Evolutionary conservation across 1,140 invertebrate species (phyloP).

Genomic region (Tribolium castaneum): DNA sequence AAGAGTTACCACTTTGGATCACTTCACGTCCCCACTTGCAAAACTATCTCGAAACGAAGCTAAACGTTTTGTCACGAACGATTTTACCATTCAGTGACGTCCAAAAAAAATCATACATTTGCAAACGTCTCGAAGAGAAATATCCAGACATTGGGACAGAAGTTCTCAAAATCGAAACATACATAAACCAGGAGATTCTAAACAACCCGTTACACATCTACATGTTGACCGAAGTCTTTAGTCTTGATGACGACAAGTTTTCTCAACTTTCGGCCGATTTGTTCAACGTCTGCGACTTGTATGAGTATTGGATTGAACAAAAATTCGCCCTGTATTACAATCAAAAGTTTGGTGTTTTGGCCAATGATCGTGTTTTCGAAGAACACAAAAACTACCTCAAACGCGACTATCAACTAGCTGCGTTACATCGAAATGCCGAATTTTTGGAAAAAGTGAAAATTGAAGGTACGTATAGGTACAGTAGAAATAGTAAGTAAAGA

Average conservation of each 20-base stretch:
- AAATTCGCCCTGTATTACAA: neutral
- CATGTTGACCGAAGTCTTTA: conserved; percentile 14
- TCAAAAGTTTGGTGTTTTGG: neutral
- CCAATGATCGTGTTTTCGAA: neutral
- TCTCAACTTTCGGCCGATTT: neutral
- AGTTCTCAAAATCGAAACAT: neutral
- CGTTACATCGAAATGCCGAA: neutral
- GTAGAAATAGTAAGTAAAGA: no score
- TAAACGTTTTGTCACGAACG: neutral
- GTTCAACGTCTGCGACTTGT: neutral
- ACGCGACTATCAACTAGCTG: neutral
- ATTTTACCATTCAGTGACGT: neutral
- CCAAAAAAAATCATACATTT: neutral
- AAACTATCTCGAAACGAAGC: neutral
- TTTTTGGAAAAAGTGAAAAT: neutral
- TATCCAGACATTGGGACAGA: neutral
- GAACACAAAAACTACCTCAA: neutral
- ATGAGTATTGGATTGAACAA: neutral
- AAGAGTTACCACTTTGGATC: neutral
- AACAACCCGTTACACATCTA: conserved; percentile 1
- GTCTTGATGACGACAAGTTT: neutral
- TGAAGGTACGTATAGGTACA: neutral
- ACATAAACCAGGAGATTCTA: neutral
- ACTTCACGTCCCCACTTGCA: neutral
- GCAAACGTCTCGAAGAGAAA: neutral